phyloP scores from a whole-genome alignment of 2,888 invertebrate species.

The Lasioglossum villosulum region DNA sequence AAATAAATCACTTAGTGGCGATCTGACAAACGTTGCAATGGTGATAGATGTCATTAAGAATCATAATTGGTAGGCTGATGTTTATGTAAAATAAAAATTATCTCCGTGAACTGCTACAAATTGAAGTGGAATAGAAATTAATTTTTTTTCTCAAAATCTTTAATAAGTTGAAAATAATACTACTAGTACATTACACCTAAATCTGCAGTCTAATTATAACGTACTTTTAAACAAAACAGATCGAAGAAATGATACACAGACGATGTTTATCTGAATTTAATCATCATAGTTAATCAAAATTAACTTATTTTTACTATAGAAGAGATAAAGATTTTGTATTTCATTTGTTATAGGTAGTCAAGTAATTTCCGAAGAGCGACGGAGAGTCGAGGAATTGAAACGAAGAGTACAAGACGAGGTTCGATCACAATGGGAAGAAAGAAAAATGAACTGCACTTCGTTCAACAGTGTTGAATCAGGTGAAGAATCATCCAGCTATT shows the following conservation, averaged over 20 bases:
- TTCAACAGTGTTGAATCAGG: conserved; percentile 87
- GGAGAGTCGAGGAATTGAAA: conserved; percentile 94
- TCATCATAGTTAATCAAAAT: background rate
- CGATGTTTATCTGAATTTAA: background rate
- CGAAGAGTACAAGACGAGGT: conserved; percentile 95
- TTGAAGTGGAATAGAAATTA: too few species aligned
- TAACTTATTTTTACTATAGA: background rate
- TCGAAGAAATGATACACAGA: background rate
- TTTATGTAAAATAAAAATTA: too few species aligned
- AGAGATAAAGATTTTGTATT: background rate
- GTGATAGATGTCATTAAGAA: too few species aligned
- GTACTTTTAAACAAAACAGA: background rate
- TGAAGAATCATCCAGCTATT: conserved; percentile 87
- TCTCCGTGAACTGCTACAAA: too few species aligned
- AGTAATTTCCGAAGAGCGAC: conserved; percentile 95
- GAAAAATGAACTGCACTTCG: conserved; percentile 88
- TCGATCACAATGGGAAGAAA: conserved; percentile 93
- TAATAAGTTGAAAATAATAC: too few species aligned
- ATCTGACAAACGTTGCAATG: too few species aligned
- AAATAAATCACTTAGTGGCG: too few species aligned
- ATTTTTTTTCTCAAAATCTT: too few species aligned
- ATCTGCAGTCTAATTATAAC: too few species aligned
- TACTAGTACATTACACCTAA: too few species aligned
- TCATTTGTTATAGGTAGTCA: conserved; percentile 89
- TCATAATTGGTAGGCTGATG: too few species aligned